A percentile compares a stretch with the other conserved stretches of the same genome.
Evolutionary conservation across 2,113 vertebrate genomes (phyloP).

Genomic region (Oreochromis spilurus): DNA sequence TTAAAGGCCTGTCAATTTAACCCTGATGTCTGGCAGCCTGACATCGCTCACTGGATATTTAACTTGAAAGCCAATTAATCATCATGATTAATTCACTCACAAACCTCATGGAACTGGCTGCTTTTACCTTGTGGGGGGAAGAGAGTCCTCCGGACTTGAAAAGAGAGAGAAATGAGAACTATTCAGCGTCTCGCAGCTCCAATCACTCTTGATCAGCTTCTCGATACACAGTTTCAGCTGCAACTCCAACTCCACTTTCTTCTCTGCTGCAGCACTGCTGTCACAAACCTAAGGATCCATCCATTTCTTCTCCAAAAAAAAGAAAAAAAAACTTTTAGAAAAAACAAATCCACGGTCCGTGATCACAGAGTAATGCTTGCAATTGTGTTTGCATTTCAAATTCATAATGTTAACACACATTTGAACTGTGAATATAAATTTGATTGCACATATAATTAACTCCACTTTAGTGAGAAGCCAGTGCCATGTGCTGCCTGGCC

Average conservation of each 20-base stretch:
- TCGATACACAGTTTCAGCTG: slow-evolving; percentile 38
- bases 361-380: slow-evolving; percentile 9
- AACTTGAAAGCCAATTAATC: slow-evolving; percentile 80
- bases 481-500: background rate
- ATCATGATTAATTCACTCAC: slow-evolving; percentile 79
- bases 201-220: slow-evolving; percentile 33
- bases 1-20: slow-evolving; percentile 79
- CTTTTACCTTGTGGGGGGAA: slow-evolving; percentile 57
- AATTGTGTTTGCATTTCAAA: slow-evolving; percentile 42
- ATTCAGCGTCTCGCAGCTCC: slow-evolving; percentile 27
- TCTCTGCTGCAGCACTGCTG: background rate
- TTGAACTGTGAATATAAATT: slow-evolving; percentile 47
- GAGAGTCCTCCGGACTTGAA: slow-evolving; percentile 25
- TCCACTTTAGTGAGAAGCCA: background rate
- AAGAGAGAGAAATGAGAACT: slow-evolving; percentile 9
- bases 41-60: slow-evolving; percentile 77
- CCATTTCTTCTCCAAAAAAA: background rate
- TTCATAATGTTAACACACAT: slow-evolving; percentile 31
- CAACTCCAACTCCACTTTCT: background rate
- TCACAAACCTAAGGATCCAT: background rate
- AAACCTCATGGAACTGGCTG: slow-evolving; percentile 74
- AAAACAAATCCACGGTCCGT: background rate
- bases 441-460: slow-evolving; percentile 29
- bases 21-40: slow-evolving; percentile 73
- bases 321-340: background rate